Conservation (phyloP, 2,797 vertebrate species). For the Pteronotus mesoamericanus region DNA sequence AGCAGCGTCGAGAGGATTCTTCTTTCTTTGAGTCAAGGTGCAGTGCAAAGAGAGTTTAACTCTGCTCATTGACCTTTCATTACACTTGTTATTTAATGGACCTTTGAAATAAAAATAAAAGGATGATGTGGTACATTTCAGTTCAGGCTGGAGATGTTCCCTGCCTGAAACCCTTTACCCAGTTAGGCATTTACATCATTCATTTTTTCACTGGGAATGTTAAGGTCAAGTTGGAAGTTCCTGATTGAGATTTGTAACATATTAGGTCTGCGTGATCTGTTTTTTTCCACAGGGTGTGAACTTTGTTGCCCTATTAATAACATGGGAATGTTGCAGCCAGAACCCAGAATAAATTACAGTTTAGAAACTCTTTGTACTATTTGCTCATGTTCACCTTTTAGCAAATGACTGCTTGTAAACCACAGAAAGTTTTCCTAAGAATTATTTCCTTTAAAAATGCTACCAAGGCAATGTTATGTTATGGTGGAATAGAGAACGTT, state of each 20-base stretch:
- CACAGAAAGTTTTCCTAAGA: neutral
- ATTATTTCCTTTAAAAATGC: neutral
- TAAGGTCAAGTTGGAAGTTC: neutral
- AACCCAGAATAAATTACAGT: neutral
- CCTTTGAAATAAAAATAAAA: conserved; percentile 22
- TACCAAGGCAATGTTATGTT: neutral
- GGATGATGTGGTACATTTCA: neutral
- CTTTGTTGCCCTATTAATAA: neutral
- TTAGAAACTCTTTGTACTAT: neutral
- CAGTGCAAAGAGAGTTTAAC: neutral
- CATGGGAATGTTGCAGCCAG: neutral
- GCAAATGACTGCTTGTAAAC: neutral
- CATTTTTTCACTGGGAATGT: neutral
- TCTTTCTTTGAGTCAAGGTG: neutral
- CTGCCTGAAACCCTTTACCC: neutral
- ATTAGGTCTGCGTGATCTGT: neutral
- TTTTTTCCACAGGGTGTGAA: neutral
- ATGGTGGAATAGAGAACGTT: neutral
- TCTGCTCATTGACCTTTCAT: conserved; percentile 30
- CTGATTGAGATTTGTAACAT: neutral
- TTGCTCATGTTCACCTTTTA: neutral
- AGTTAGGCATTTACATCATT: conserved; percentile 8
- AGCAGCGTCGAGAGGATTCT: neutral
- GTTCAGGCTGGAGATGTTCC: neutral
- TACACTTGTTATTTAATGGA: neutral